Evolutionary conservation across 1,140 invertebrate genomes (phyloP), one percentile per base, ranked within the genome.

Genomic region (Scaptomyza hsui): DNA sequence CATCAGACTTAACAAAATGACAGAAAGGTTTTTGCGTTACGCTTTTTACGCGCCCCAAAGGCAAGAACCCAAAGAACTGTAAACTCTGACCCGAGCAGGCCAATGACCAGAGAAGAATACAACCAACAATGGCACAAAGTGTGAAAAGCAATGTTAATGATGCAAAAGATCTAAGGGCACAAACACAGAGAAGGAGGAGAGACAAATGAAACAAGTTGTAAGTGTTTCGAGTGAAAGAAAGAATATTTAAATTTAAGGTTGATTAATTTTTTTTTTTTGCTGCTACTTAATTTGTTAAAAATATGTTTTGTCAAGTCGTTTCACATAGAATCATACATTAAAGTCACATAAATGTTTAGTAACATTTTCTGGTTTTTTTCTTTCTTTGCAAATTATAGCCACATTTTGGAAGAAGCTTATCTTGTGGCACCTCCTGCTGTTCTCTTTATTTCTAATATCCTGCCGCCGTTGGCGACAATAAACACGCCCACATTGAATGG

Each of bases 361-460:
- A 29, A 29, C 39, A 13, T 44, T 57, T 57, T 7, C 26, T 24
- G 0, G 0, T 29, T 21, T 26, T 29, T 24, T 62, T 21, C 57
- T 21, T 26, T 29, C 21, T 62, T 21, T 48, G 15, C 41, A 60
- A 68, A 68, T 68, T 48, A 67, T 56, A 37, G 51, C 52, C 44
- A 44, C 29, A 67, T 53, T 52, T 51, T 15, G n/a, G 45, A 24
- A 10, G 64, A 10, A 18, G 59, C 67, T 70, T 63, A 70, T 70
- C 67, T 37, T n/a, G 65, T 37, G 45, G 35, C 45, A 61, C 64
- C 68, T 70, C 78, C 74, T 78, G 82, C 82, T 75, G 82, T 75
- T 61, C 56, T 68, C 69, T 77, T 85, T 85, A 77, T 85, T 85
- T 85, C 77, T 86, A 85, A 85, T 85, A 85, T 86, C 81, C 81